A percentile compares a stretch with the other conserved stretches of the same genome.
These are phyloP conservation scores for Hepsetus odoe DNA, from an alignment of 2,113 vertebrate species.

Conservation along the genomic window DNA sequence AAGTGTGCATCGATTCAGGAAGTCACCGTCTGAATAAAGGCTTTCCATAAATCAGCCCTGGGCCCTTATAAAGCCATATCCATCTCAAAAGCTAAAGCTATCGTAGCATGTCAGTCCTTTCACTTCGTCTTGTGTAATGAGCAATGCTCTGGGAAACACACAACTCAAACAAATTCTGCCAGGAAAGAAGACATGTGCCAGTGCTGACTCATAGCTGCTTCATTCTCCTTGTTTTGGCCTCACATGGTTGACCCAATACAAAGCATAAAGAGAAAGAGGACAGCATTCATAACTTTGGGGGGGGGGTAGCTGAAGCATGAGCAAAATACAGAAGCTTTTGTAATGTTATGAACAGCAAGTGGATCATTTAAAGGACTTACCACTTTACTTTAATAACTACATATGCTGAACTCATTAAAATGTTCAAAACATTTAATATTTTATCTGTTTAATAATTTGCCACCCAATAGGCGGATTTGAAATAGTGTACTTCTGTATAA, in stretches of 20 bases:
- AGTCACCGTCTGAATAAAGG: slow-evolving; percentile 52
- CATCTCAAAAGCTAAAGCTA: slow-evolving; percentile 48
- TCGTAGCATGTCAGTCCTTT: slow-evolving; percentile 63
- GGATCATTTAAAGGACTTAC: background rate
- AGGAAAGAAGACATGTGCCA: slow-evolving; percentile 37
- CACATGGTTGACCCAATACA: slow-evolving; percentile 2
- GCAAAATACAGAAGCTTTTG: background rate
- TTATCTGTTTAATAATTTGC: too few relatives aligned
- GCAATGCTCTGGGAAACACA: slow-evolving; percentile 30
- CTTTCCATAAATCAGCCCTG: slow-evolving; percentile 63
- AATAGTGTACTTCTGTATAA: too few relatives aligned
- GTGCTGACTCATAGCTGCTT: slow-evolving; percentile 48
- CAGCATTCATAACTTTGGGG: background rate
- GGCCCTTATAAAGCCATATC: slow-evolving; percentile 54
- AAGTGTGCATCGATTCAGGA: slow-evolving; percentile 58
- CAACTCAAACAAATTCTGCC: slow-evolving; percentile 36
- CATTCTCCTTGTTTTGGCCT: slow-evolving; percentile 23
- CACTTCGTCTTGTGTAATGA: slow-evolving; percentile 45
- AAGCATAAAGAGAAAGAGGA: background rate
- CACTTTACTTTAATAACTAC: background rate
- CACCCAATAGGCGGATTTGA: too few relatives aligned
- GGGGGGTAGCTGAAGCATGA: background rate
- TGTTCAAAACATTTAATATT: too few relatives aligned
- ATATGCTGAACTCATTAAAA: too few relatives aligned
- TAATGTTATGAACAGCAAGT: background rate